Evolutionary conservation across 2,888 invertebrate species (phyloP).

Genomic region (Dione juno): DNA sequence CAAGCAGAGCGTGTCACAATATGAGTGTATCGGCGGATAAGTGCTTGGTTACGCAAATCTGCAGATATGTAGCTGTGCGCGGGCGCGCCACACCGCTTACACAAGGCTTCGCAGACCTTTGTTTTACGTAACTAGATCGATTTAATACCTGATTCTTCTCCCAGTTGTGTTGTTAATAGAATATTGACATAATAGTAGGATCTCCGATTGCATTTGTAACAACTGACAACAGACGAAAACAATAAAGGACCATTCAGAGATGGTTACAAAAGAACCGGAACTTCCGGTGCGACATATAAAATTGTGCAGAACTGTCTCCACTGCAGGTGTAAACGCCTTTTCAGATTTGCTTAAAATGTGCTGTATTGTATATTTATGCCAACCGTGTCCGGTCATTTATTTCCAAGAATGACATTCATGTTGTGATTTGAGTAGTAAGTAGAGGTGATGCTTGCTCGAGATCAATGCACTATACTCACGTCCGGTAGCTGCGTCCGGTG

Average conservation of each 20-base stretch:
- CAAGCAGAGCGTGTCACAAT: constrained; percentile 76
- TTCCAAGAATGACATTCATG: constrained; percentile 54
- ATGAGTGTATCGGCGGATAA: constrained; percentile 74
- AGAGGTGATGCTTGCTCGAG: constrained; percentile 64
- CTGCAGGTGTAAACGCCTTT: constrained; percentile 34
- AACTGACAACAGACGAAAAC: not conserved
- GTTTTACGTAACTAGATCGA: constrained; percentile 83
- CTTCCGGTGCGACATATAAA: constrained; percentile 56
- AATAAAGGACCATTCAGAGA: not conserved
- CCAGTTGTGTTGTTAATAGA: constrained; percentile 59
- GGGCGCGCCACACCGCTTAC: constrained; percentile 80
- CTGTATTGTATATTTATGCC: constrained; percentile 63
- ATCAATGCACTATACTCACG: constrained; percentile 71
- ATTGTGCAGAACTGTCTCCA: constrained; percentile 44
- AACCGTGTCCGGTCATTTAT: constrained; percentile 71
- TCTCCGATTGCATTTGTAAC: not conserved
- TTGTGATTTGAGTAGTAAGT: constrained; percentile 48
- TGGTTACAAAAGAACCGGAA: constrained; percentile 42
- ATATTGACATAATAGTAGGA: not conserved
- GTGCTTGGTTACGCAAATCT: constrained; percentile 82
- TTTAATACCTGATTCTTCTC: constrained; percentile 81
- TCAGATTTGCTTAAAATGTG: constrained; percentile 35
- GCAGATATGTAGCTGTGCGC: constrained; percentile 79
- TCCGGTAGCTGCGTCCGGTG: constrained; percentile 81
- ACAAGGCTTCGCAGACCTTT: constrained; percentile 84